A percentile compares a stretch with the other conserved stretches of the same genome.
These are phyloP conservation scores for Takifugu bimaculatus DNA, from an alignment of 2,113 vertebrate genomes.

Conservation along the genomic window DNA sequence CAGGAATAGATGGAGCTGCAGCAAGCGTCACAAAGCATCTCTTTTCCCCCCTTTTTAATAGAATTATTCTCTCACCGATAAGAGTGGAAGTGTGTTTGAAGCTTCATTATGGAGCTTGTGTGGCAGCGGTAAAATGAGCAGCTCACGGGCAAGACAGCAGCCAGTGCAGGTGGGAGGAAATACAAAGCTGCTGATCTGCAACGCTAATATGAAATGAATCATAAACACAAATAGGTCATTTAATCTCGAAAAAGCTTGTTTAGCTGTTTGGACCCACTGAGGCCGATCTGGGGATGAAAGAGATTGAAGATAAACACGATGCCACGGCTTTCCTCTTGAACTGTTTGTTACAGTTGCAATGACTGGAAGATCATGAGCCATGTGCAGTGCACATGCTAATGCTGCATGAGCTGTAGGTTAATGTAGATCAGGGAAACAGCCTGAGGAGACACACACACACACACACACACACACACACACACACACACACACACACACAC, in stretches of 20 bases:
- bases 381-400: conserved; percentile 2
- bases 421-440: conserved; percentile 60
- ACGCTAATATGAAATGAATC: conserved; percentile 78
- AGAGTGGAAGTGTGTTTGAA: conserved; percentile 10
- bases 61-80: conserved; percentile 18
- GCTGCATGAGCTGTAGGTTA: conserved; percentile 23
- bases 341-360: too few relatives aligned
- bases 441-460: conserved; percentile 33
- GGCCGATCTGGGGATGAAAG: conserved; percentile 31
- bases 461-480: conserved; percentile 30
- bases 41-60: not conserved
- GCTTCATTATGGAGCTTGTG: conserved; percentile 26
- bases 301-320: conserved; percentile 39
- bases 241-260: conserved; percentile 53
- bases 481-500: conserved; percentile 33
- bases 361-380: conserved; percentile 22
- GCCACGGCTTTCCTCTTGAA: conserved; percentile 30
- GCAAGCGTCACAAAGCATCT: conserved; percentile 31
- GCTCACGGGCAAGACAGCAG: conserved; percentile 77
- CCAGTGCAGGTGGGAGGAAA: conserved; percentile 67
- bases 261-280: conserved; percentile 33
- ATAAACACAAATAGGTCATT: conserved; percentile 83
- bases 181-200: conserved; percentile 80
- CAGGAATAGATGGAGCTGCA: conserved; percentile 22
- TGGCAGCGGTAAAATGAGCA: conserved; percentile 43